A percentile compares a stretch with the other conserved stretches of the same genome.
Evolutionary conservation across 2,888 invertebrate genomes (phyloP).

Genomic region (Ennomos fuscantarius): DNA sequence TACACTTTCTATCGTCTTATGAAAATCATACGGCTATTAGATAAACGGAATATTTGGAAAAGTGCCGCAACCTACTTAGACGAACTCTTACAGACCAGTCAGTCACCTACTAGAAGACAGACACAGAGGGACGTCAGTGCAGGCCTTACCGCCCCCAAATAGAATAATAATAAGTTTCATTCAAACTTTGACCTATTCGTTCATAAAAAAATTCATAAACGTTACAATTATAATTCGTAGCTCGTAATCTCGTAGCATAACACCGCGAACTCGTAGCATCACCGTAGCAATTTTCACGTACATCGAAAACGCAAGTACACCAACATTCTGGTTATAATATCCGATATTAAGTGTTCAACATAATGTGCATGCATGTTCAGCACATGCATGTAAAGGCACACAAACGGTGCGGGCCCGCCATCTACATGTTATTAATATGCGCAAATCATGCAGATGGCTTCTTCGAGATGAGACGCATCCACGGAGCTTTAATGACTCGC

Average conservation of each 20-base stretch:
- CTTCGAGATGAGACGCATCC: constrained; percentile 54
- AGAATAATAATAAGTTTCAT: no score
- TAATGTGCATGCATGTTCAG: constrained; percentile 39
- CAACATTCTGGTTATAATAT: constrained; percentile 34
- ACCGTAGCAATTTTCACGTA: constrained; percentile 25
- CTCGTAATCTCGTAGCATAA: constrained; percentile 11
- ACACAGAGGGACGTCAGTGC: no score
- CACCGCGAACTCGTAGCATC: constrained; percentile 28
- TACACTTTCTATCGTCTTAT: no score
- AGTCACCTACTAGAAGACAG: no score
- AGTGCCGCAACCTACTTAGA: no score
- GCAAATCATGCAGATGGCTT: constrained; percentile 72
- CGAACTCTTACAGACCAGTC: no score
- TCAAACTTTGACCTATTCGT: no score
- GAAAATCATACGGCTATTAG: no score
- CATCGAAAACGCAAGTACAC: constrained; percentile 38
- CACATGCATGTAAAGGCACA: constrained; percentile 44
- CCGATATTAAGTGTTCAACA: constrained; percentile 37
- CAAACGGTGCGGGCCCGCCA: constrained; percentile 42
- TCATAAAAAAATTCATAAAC: no score
- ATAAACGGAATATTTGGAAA: no score
- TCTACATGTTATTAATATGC: constrained; percentile 69
- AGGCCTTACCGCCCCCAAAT: no score
- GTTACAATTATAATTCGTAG: not conserved
- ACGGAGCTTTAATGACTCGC: constrained; percentile 56